A percentile compares a stretch with the other conserved stretches of the same genome.
Conservation (phyloP, 1,140 invertebrate genomes). For the Dreissena polymorpha region DNA sequence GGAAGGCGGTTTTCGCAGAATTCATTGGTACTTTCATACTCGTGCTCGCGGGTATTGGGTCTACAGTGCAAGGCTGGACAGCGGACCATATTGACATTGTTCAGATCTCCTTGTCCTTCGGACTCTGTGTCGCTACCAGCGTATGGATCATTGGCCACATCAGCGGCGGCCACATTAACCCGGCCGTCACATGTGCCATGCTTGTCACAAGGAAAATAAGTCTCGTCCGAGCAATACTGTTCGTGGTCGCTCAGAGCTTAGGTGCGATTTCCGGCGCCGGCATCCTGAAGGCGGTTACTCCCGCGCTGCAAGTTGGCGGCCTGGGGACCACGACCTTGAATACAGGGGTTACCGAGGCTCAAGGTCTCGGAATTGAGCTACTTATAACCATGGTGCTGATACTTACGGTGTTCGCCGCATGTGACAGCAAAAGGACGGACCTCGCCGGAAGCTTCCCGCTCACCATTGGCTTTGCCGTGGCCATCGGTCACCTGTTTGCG, state of each 20-base stretch:
- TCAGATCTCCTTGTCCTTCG: conserved; percentile 73
- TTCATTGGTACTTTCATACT: conserved; percentile 93
- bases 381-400: conserved; percentile 94
- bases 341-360: conserved; percentile 65
- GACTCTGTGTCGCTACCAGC: conserved; percentile 75
- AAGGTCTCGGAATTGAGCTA: conserved; percentile 91
- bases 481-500: conserved; percentile 90
- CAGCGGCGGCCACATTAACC: conserved; percentile 94
- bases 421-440: conserved; percentile 88
- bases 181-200: conserved; percentile 90
- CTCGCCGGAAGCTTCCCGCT: conserved; percentile 93
- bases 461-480: conserved; percentile 88
- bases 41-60: conserved; percentile 90
- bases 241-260: conserved; percentile 80
- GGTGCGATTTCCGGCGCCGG: conserved; percentile 90
- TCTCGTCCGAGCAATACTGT: conserved; percentile 72
- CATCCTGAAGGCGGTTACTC: conserved; percentile 82
- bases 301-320: conserved; percentile 82
- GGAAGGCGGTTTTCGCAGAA: conserved; percentile 83
- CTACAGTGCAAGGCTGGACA: conserved; percentile 81
- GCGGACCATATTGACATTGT: conserved; percentile 55
- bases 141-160: conserved; percentile 86
- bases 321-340: conserved; percentile 83
- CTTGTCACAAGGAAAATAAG: conserved; percentile 80
- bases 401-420: conserved; percentile 92